Percentiles rank a stretch among this genome's conserved stretches.
These are phyloP conservation scores for Centropus unirufus DNA, from an alignment of 2,113 vertebrate genomes.

Conservation along the genomic window DNA sequence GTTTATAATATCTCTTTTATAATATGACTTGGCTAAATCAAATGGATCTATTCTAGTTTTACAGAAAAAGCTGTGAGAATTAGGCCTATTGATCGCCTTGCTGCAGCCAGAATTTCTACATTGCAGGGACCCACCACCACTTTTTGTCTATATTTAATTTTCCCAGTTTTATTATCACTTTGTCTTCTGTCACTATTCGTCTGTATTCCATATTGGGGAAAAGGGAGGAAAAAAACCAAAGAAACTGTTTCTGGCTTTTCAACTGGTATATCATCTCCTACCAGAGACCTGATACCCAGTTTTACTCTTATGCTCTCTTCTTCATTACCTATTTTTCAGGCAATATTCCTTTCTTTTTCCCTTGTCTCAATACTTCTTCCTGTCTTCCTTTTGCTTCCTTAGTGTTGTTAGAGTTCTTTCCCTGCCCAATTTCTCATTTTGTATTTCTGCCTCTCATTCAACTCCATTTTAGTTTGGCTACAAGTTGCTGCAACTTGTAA, in stretches of 20 bases:
- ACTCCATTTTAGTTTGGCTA: not conserved
- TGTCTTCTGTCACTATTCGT: not conserved
- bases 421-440: not conserved
- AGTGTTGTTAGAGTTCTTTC: not conserved
- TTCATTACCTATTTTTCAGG: not conserved
- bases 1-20: not conserved
- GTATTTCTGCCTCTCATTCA: not conserved
- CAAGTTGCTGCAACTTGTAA: not conserved
- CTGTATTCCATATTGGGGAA: not conserved
- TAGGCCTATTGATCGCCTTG: not conserved
- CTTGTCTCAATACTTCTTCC: not conserved
- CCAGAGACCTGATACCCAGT: not conserved
- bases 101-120: not conserved
- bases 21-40: not conserved
- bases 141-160: not conserved
- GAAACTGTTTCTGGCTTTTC: not conserved
- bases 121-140: not conserved
- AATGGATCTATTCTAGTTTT: not conserved
- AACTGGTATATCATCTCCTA: not conserved
- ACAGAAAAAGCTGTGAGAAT: not conserved
- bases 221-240: not conserved
- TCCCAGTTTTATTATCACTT: not conserved
- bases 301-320: not conserved
- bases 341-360: not conserved
- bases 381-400: not conserved